Evolutionary conservation across 2,888 invertebrate genomes (phyloP).

Genomic region (Stratiomys singularior): DNA sequence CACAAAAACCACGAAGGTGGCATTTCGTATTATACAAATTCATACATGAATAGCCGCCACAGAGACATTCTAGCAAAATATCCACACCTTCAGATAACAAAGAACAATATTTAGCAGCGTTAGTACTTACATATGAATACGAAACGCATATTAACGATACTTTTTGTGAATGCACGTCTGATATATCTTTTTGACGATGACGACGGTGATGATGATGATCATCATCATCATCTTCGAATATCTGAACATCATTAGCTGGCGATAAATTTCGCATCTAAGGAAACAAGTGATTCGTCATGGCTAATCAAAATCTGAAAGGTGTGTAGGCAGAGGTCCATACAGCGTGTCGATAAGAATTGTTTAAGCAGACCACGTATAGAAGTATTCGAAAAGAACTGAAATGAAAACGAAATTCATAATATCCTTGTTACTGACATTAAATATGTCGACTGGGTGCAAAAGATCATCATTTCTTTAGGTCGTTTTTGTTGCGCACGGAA

Average conservation of each 20-base stretch:
- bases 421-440: conserved; percentile 38
- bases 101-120: too few relatives aligned
- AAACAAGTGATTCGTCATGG: conserved; percentile 49
- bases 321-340: conserved; percentile 12
- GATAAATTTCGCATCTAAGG: conserved; percentile 51
- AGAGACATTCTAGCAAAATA: too few relatives aligned
- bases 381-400: not conserved
- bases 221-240: conserved; percentile 35
- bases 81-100: too few relatives aligned
- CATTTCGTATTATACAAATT: too few relatives aligned
- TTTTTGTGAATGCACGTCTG: conserved; percentile 16
- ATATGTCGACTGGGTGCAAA: conserved; percentile 6
- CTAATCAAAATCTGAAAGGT: conserved; percentile 47
- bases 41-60: too few relatives aligned
- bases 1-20: too few relatives aligned
- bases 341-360: not conserved
- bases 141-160: conserved; percentile 15
- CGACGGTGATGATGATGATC: conserved; percentile 32
- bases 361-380: not conserved
- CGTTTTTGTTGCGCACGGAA: too few relatives aligned
- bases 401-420: conserved; percentile 12
- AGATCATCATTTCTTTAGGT: not conserved
- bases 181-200: not conserved
- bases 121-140: not conserved
- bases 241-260: conserved; percentile 45